Evolutionary conservation across 53 echinoderm and acorn worm genomes (phyloP), one percentile per base, ranked within the genome.

Genomic region (Henricia sp.): DNA sequence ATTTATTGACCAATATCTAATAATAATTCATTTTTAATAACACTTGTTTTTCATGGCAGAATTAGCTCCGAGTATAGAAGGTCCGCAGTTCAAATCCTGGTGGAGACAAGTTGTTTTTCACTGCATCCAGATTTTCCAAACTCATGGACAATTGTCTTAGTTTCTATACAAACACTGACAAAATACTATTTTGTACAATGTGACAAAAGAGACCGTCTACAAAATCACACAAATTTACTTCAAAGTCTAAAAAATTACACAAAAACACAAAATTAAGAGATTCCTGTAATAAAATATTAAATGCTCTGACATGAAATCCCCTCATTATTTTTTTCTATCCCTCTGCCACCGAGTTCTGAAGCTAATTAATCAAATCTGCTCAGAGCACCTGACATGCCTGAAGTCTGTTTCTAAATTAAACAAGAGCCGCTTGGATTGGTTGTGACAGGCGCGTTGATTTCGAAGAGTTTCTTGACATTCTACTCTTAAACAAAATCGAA

Each of bases 331-430:
- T 17, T 72, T 72, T 72, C 53, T 52, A 53, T 44, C 37, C n/a
- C 33, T 8, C 27, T 0, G 35, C 37, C 4, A 37, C 33, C 19
- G 36, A 52, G 52, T 10, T 33, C 2, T 14, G 36, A 14, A 30
- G 52, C 50, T 72, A 35, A 72, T 72, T 70, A 70, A 70, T 70
- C 46, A 70, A 70, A 48, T 70, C 28, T 40, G 28, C 27, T 51
- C 32, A 35, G 27, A 14, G 25, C 70, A 26, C 29, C 27, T 6
- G 25, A 41, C 33, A 16, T 5, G 55, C 39, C 21, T 57, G 37
- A 24, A 17, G 44, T 6, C 14, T 27, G 77, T 77, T 14, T 43
- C 63, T 44, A 64, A 80, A 80, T 80, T 46, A 65, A 80, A 26
- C 65, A 80, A 58, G 80, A 30, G n/a, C 14, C 30, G 27, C 2